Evolutionary conservation across 2,888 invertebrate genomes (phyloP), one percentile per base, ranked within the genome.

Genomic region (Drosophila multiciliata): DNA sequence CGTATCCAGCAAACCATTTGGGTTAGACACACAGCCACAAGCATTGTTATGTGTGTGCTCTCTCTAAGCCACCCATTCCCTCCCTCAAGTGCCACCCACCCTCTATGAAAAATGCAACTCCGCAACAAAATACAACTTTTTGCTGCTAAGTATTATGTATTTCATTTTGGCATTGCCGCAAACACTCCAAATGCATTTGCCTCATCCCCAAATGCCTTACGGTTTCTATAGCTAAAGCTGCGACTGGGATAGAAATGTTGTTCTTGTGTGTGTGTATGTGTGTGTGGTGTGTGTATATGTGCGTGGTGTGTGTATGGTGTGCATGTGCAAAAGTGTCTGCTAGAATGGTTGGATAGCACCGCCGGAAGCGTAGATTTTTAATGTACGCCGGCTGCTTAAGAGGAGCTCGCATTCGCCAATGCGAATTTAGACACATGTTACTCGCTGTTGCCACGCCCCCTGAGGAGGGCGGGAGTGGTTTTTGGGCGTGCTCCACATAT

Each of bases 131-230:
- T 80, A 76, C 54, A 83, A 75, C 52, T 61, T 72, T 68, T 76
- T 80, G 78, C 85, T 85, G 78, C 83, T 80, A 85, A 85, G 87
- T 89, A 89, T 86, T 88, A 81, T 86, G 87, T 88, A 86, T 89
- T 85, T 89, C 84, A 80, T 89, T 86, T 86, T 80, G 82, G 87
- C 78, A 87, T 80, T 85, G 87, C 89, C 89, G 73, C 87, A 86
- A 85, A 89, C 85, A 86, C 85, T 85, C 82, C 84, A 89, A 86
- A 89, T 87, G 89, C 87, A 89, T 89, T 86, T 86, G 80, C 75
- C 80, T 80, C 87, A 79, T 77, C 61, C 82, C 80, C 45, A 68
- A 64, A 65, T 66, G 38, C n/a, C 48, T 42, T 29, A 52, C 69
- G 32, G 49, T 66, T 63, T 49, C 49, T 40, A 60, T 23, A 49